Conservation (phyloP, 2,888 invertebrate genomes). For the Scaptomyza tumidula region DNA sequence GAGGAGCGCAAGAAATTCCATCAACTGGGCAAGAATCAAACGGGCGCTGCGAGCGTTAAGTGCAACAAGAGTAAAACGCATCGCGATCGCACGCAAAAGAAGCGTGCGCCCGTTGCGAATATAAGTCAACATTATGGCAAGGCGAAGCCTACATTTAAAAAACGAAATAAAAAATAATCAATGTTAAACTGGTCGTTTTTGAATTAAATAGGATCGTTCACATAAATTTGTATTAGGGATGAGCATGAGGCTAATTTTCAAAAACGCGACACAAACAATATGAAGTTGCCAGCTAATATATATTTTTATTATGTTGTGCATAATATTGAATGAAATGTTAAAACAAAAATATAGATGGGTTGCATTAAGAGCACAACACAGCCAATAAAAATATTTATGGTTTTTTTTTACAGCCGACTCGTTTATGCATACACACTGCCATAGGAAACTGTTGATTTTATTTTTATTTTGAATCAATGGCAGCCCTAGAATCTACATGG, state of each 20-base stretch:
- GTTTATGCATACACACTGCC: too few species aligned
- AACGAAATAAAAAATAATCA: conserved; percentile 49
- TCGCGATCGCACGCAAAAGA: conserved; percentile 83
- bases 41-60: conserved; percentile 86
- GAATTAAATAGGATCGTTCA: conserved; percentile 1
- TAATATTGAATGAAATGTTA: too few species aligned
- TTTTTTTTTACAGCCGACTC: too few species aligned
- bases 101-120: conserved; percentile 85
- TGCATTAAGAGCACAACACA: too few species aligned
- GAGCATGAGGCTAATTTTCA: too few species aligned
- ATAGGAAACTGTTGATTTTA: background rate
- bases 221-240: too few species aligned
- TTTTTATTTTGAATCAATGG: conserved; percentile 18
- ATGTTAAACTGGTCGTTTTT: background rate
- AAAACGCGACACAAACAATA: background rate
- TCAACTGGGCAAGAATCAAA: conserved; percentile 87
- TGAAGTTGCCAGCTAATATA: background rate
- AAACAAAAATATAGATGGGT: too few species aligned
- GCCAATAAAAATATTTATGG: too few species aligned
- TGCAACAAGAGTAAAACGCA: conserved; percentile 81
- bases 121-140: conserved; percentile 83
- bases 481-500: conserved; percentile 23
- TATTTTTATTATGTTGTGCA: too few species aligned
- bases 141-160: conserved; percentile 79
- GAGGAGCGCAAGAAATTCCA: conserved; percentile 85